Evolutionary conservation across 2,797 vertebrate species (phyloP).

Genomic region (Aldrovandia affinis): DNA sequence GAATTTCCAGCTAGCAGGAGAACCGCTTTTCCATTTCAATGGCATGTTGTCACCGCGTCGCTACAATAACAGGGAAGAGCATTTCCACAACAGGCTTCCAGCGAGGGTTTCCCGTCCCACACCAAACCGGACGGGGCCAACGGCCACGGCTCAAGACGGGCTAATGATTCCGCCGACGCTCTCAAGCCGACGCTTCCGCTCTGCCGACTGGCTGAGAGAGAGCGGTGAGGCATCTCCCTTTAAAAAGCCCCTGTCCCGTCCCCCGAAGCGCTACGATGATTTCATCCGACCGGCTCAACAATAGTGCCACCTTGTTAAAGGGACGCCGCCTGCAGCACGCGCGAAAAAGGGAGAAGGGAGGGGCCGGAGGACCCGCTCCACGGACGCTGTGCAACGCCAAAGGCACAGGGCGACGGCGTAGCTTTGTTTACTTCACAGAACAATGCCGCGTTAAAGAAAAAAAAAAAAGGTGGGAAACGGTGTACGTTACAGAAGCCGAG

Average conservation of each 20-base stretch:
- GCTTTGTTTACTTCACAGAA: slow-evolving; percentile 67
- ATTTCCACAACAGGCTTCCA: slow-evolving; percentile 92
- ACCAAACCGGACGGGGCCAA: slow-evolving; percentile 57
- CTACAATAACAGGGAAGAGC: slow-evolving; percentile 91
- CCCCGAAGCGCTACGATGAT: slow-evolving; percentile 77
- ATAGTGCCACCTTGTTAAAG: slow-evolving; percentile 89
- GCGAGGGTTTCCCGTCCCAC: slow-evolving; percentile 92
- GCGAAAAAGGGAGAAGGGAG: slow-evolving; percentile 36
- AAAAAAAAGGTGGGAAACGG: slow-evolving; percentile 26
- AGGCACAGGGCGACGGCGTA: slow-evolving; percentile 69
- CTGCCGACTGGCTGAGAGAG: slow-evolving; percentile 60
- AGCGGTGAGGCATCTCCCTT: slow-evolving; percentile 71
- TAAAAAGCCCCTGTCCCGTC: slow-evolving; percentile 54
- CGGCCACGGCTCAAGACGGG: slow-evolving; percentile 64
- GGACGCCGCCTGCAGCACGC: slow-evolving; percentile 81
- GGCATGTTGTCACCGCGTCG: slow-evolving; percentile 98
- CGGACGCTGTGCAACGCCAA: background rate
- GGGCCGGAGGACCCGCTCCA: slow-evolving; percentile 55
- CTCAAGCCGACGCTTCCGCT: slow-evolving; percentile 67
- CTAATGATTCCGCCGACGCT: slow-evolving; percentile 62
- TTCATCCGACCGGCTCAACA: slow-evolving; percentile 79
- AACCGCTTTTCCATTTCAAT: slow-evolving; percentile 99
- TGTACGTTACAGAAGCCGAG: background rate
- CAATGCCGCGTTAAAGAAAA: slow-evolving; percentile 30
- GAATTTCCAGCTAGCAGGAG: slow-evolving; percentile 99